Evolutionary conservation across 2,888 invertebrate genomes (phyloP).

Genomic region (Limnephilus lunatus): DNA sequence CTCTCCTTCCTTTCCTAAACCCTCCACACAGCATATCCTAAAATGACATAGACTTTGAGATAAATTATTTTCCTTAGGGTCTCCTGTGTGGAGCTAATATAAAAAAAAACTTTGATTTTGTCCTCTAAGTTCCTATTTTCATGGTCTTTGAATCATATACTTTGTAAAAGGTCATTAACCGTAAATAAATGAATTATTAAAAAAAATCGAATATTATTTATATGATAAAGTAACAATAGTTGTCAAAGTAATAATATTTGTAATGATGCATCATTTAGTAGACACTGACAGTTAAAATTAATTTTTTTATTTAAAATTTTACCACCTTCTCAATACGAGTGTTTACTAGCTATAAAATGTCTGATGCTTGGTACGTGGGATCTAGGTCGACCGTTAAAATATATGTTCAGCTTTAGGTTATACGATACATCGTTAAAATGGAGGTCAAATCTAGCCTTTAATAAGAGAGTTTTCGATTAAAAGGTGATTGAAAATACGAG

Average conservation of each 20-base stretch:
- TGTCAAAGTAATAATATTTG: background rate
- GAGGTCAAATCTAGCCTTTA: background rate
- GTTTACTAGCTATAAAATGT: background rate
- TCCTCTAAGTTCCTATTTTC: no score
- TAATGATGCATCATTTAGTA: background rate
- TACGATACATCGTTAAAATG: background rate
- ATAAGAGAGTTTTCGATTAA: background rate
- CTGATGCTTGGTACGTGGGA: background rate
- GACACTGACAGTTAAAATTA: background rate
- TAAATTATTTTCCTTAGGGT: no score
- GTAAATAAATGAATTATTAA: no score
- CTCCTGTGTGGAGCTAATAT: no score
- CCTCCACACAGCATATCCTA: no score
- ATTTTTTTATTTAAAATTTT: background rate
- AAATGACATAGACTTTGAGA: no score
- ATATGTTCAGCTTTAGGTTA: background rate
- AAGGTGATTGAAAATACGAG: background rate
- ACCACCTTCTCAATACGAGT: background rate
- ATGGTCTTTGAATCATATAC: no score
- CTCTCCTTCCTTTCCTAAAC: no score
- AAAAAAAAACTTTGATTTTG: no score
- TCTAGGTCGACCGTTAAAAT: background rate
- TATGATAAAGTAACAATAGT: no score
- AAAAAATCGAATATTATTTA: no score
- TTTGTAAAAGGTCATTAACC: no score